Base-by-base conservation (phyloP, 2,797 vertebrate species). In the Aselliscus stoliczkanus region DNA sequence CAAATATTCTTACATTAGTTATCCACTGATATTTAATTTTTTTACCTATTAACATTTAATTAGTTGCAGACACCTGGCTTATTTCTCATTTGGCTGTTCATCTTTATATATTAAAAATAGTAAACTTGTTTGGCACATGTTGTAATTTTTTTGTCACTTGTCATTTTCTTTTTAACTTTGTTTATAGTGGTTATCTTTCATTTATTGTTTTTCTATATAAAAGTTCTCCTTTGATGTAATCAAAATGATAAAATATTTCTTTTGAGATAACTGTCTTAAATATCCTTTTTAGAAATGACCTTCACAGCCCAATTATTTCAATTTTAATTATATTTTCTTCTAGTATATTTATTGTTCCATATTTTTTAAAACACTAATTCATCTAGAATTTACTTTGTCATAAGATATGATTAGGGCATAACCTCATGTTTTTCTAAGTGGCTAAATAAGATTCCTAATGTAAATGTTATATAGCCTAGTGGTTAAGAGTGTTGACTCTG, bases 21-120 rank as follows among this genome's bases (percentile, higher is more conserved):
- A 65, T 25, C 15, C 58, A 92, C 31, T 65, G 54, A 85, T 81
- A 85, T 17, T 93, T 93, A 75, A 88, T 47, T 93, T 96, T 96
- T 95, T 64, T 56, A 80, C 39, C 11, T 64, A 27, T 85, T 93
- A 76, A 18, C 56, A 75, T 86, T 76, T 60, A 72, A 93, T 62
- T 50, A 80, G 25, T 13, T 64, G n/a, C 72, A 83, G 34, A 67
- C 54, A 79, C 11, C 25, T 75, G 44, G n/a, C n/a, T 80, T 34
- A 44, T 84, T 90, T 88, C 52, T 75, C 60, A 96, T 60, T 44
- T 50, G 23, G 9, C 37, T 67, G 2, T 50, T 72, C n/a, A 81
- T 62, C 54, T 70, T 84, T 47, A 81, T 2, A 75, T 92, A 37
- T 23, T 94, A 80, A 95, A 87, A 29, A 89, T 29, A 83, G 2